Conservation (phyloP, 53 echinoderm and acorn worm genomes). For the Apostichopus leukothele region DNA sequence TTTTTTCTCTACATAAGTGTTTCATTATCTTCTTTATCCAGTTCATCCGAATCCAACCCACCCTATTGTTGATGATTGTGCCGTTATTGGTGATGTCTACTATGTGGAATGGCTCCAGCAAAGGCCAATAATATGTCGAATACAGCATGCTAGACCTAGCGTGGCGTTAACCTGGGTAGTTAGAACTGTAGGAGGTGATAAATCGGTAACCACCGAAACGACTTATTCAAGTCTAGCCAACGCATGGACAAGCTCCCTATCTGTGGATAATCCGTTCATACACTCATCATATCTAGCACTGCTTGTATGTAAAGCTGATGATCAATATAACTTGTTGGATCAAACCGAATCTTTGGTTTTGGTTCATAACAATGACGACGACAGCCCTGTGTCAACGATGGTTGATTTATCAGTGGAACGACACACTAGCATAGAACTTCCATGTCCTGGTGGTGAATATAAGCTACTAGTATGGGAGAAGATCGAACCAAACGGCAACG, state of each 20-base stretch:
- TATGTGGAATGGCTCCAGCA: neutral
- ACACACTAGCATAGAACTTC: neutral
- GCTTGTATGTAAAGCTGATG: slow-evolving; percentile 17
- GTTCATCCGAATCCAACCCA: neutral
- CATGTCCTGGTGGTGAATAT: neutral
- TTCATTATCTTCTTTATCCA: neutral
- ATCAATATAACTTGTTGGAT: neutral
- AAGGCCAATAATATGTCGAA: neutral
- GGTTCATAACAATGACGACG: neutral
- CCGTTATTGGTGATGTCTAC: neutral
- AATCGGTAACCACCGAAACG: neutral
- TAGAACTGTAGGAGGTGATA: neutral
- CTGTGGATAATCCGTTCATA: neutral
- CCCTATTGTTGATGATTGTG: slow-evolving; percentile 14
- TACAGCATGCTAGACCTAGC: slow-evolving; percentile 1
- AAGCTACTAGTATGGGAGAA: neutral
- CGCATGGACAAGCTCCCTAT: neutral
- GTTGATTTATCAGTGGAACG: neutral
- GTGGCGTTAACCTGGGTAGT: neutral
- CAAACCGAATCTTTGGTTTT: neutral
- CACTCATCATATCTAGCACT: neutral
- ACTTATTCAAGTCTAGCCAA: neutral
- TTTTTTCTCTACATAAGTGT: too few relatives aligned
- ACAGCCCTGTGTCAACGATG: neutral
- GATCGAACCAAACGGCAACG: neutral